phyloP scores from a whole-genome alignment of 2,113 vertebrate genomes.

The Clarias magur region DNA sequence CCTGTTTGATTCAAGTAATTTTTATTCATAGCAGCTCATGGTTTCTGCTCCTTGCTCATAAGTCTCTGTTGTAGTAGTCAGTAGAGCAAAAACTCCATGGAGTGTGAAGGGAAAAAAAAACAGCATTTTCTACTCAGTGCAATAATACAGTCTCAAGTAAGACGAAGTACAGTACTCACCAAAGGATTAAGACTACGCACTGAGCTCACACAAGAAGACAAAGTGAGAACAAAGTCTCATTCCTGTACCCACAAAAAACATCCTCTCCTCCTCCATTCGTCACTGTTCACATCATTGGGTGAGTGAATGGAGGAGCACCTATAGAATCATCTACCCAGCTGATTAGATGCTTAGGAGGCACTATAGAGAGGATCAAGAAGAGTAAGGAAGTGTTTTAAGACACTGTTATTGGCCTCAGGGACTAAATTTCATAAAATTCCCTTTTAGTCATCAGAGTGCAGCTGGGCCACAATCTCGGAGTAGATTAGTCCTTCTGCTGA shows the following conservation, averaged over 20 bases:
- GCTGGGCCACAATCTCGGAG: conserved; percentile 73
- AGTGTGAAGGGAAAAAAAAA: neutral
- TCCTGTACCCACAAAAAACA: neutral
- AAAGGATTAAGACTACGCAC: conserved; percentile 17
- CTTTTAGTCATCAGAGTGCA: conserved; percentile 37
- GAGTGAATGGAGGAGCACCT: neutral
- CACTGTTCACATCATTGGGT: conserved; percentile 3
- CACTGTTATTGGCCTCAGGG: neutral
- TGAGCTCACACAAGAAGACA: neutral
- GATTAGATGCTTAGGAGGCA: conserved; percentile 20
- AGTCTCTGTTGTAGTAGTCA: conserved; percentile 25
- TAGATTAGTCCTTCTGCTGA: conserved; percentile 93
- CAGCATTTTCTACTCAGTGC: conserved; percentile 36
- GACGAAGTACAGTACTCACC: conserved; percentile 12
- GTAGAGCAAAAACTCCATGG: conserved; percentile 8
- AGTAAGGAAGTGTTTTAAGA: neutral
- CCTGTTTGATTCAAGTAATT: neutral
- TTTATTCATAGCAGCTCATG: conserved; percentile 25
- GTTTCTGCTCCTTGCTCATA: conserved; percentile 12
- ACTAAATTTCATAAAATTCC: neutral
- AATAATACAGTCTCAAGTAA: conserved; percentile 31
- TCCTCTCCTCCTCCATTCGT: conserved; percentile 21
- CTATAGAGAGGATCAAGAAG: neutral
- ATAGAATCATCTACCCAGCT: neutral
- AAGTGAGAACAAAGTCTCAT: neutral